Evolutionary conservation across 2,888 invertebrate genomes (phyloP), one percentile per base, ranked within the genome.

Genomic region (Drosophila emarginata): DNA sequence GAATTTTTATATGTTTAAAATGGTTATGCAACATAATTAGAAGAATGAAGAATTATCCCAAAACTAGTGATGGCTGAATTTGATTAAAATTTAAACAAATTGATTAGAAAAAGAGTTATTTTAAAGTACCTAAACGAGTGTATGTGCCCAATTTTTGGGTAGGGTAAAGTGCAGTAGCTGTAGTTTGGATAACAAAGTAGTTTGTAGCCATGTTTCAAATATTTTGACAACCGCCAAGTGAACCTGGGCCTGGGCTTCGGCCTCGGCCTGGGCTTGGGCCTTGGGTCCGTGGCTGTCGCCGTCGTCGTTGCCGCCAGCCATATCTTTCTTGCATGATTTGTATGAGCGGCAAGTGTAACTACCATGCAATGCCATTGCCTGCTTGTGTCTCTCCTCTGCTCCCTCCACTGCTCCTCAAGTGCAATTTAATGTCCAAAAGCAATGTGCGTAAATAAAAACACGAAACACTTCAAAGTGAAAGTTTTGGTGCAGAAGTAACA

Each of bases 351-450:
- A 76, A 68, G 40, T 57, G 59, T 69, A 67, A 61, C 52, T n/a
- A n/a, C 64, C 53, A 54, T 32, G 63, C 54, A 53, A 45, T 15
- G n/a, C 28, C 64, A 28, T 32, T 37, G 9, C 18, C 2, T 7
- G 14, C 28, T 1, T 39, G n/a, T 37, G 14, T 15, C 32, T 26
- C 18, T 60, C n/a, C 26, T 36, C 2, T n/a, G n/a, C n/a, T n/a
- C 12, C 15, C 32, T 32, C 32, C 32, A 37, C 26, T 32, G 15
- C 67, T 68, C 76, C 57, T 73, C 82, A 79, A 79, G 74, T 74
- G 78, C 84, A 80, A 72, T 70, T 84, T 86, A 83, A 76, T 83
- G 83, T 68, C 80, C 86, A 80, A 86, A 76, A 74, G 71, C 74
- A 71, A 61, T 74, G 78, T 72, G 74, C 74, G 68, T 68, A 54